phyloP scores from a whole-genome alignment of 2,113 vertebrate genomes.

The Butastur rufipennis region DNA sequence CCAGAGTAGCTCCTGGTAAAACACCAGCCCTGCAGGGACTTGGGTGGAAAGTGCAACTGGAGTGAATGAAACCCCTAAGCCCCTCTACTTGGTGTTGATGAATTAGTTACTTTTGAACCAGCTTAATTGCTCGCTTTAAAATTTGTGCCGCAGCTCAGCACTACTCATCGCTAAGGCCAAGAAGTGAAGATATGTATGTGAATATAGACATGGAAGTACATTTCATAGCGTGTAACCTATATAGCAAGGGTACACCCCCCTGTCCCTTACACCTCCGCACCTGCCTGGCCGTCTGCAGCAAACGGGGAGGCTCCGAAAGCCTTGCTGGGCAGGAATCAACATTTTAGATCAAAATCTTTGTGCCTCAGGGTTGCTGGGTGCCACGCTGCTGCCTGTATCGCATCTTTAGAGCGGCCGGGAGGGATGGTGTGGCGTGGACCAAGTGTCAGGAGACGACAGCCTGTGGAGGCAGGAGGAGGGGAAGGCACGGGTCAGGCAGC shows the following conservation, averaged over 20 bases:
- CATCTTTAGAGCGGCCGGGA: accelerated
- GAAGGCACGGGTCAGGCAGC: neutral
- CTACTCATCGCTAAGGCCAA: neutral
- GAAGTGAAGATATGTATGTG: neutral
- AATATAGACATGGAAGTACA: neutral
- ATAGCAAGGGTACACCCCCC: neutral
- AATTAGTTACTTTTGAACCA: neutral
- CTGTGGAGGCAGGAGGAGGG: neutral
- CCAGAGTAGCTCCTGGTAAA: neutral
- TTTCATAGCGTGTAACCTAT: neutral
- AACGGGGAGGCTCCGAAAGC: accelerated
- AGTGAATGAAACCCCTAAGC: neutral
- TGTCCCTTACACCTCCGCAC: accelerated
- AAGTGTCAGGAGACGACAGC: neutral
- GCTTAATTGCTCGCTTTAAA: neutral
- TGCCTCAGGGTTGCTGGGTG: neutral
- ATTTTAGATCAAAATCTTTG: no score
- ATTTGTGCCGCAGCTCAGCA: neutral
- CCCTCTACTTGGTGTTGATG: no score
- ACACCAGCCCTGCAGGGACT: neutral
- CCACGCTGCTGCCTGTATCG: accelerated
- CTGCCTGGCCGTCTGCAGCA: neutral
- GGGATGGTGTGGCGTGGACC: neutral
- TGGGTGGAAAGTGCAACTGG: neutral
- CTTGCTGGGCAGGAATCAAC: neutral